phyloP scores from a whole-genome alignment of 2,113 vertebrate genomes.

The Vanacampus margaritifer region DNA sequence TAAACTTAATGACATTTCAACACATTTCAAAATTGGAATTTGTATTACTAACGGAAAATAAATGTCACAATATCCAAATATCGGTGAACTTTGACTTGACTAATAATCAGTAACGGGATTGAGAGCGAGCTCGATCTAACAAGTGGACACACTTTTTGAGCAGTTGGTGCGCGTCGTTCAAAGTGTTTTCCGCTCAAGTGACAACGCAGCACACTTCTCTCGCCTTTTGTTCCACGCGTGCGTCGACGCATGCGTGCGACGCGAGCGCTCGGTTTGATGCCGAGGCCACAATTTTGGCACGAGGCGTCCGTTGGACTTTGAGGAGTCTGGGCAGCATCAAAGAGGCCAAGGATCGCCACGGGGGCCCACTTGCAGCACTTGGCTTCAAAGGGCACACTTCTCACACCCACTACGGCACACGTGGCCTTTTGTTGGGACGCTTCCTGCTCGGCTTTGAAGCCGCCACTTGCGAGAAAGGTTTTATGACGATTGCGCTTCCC shows the following conservation, averaged over 20 bases:
- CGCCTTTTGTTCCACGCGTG: slow-evolving; percentile 2
- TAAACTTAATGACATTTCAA: too few species aligned
- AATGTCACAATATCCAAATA: too few species aligned
- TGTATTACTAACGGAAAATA: too few species aligned
- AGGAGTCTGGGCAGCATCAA: slow-evolving; percentile 6
- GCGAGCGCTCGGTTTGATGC: background rate
- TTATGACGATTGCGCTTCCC: background rate
- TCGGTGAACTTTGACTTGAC: too few species aligned
- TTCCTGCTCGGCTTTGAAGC: slow-evolving; percentile 33
- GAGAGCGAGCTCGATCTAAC: too few species aligned
- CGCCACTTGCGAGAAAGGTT: background rate
- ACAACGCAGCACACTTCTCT: slow-evolving; percentile 47
- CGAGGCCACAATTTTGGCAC: background rate
- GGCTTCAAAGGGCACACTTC: slow-evolving; percentile 56
- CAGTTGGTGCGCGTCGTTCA: too few species aligned
- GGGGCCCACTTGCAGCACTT: background rate
- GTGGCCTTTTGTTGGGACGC: slow-evolving; percentile 23
- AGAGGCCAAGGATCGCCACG: background rate
- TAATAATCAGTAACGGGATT: too few species aligned
- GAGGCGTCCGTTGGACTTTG: background rate
- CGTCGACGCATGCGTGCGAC: background rate
- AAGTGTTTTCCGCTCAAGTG: too few species aligned
- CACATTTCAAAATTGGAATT: too few species aligned
- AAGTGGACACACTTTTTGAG: too few species aligned
- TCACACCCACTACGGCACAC: slow-evolving; percentile 16